Evolutionary conservation across 2,888 invertebrate species (phyloP), one percentile per base, ranked within the genome.

Genomic region (Rhamnusium bicolor): DNA sequence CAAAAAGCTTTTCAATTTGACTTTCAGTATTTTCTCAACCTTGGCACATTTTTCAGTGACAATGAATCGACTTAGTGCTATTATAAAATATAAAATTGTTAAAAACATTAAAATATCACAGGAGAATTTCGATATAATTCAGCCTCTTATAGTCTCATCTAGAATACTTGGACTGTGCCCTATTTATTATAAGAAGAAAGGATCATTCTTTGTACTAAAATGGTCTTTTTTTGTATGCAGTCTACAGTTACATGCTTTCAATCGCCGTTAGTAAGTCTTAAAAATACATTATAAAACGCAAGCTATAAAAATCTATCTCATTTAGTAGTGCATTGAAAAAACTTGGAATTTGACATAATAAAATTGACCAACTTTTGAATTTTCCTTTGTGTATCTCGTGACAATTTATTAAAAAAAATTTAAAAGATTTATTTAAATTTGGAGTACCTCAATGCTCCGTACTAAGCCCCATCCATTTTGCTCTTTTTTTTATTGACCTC

Each of bases 161-260:
- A 73, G 77, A 16, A 61, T 68, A 24, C 74, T 80, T 56, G 80
- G 80, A 3, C 63, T 80, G 24, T 76, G 74, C 14, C 79, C 80
- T 2, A 18, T 80, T 32, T 69, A 70, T 32, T 79, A 74, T 49
- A 63, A 58, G 19, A 32, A 66, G 7, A 47, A 69, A 7, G 69
- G 68, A 24, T 40, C 70, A 1, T 58, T 62, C 12, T 75, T 71
- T 51, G 40, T 71, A 10, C 46, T 80, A 0, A 68, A 66, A 21
- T 73, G 66, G 68, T 80, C 80, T 4, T 14, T 53, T n/a, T 4
- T 66, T 72, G 40, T 77, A 54, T 49, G 53, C 63, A 10, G 27
- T 73, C 49, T 79, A 80, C 67, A 79, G 80, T 54, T 80, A 76
- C 66, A 16, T 76, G 7, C 27, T 80, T 0, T 71, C 72, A 3